Base-by-base conservation (phyloP, 2,888 invertebrate genomes). In the Ichneumoninae sp. region DNA sequence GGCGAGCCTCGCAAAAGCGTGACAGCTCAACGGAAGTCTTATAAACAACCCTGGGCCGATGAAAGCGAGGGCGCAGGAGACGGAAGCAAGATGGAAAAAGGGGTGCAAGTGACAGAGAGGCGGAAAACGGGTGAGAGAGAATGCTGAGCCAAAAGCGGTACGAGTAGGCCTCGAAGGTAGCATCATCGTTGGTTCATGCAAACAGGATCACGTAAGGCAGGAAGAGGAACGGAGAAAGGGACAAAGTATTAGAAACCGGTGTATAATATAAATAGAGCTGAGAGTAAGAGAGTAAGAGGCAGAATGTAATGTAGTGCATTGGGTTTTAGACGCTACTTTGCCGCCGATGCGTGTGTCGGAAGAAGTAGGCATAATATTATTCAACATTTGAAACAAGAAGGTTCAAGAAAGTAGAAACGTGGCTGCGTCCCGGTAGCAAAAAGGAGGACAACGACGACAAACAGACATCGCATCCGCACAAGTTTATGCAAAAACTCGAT, bases 1-100 rank as follows among this genome's bases (percentile, higher is more conserved):
- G 50, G 60, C 70, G 65, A 33, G 79, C 70, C 70, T 50, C 71
- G 68, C 54, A 87, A 89, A 90, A 88, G 90, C 85, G 88, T 87
- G 90, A 88, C 90, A 90, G 89, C 89, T 81, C 86, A 86, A 60
- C 89, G 89, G 88, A 91, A 92, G 90, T 91, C 91, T 91, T 92
- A 91, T 90, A 92, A 92, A 92, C 91, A 91, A 91, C 89, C 89
- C 89, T 85, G 83, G 60, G 68, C 88, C 88, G 88, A 87, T 85
- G 89, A 87, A 87, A 80, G 71, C 68, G 76, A 63, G 50, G 54
- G 68, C 22, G 50, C 76, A 57, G 68, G 68, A 81, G 68, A 83
- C 63, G 50, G 79, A 77, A 83, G 76, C 82, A 83, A 86, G 83
- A 78, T 66, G 75, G 79, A 44, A 76, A 71, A 76, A 19, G 74